Conservation (phyloP, 1,140 invertebrate genomes). For the Phortica variegata region DNA sequence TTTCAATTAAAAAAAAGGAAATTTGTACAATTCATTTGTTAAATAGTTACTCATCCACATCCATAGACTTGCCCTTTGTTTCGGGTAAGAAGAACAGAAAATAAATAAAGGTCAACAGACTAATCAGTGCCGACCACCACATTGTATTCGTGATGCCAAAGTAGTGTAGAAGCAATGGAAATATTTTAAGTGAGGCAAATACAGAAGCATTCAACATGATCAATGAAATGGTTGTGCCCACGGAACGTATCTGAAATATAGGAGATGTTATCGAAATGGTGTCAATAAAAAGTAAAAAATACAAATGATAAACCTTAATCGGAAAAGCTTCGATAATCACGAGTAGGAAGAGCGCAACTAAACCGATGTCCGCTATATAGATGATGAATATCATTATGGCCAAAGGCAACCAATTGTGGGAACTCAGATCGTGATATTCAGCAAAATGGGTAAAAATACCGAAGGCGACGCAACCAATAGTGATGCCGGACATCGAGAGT, state of each 20-base stretch:
- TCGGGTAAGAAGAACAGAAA: slow-evolving; percentile 60
- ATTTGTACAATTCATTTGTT: too few species aligned
- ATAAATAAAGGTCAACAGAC: slow-evolving; percentile 1
- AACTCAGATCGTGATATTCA: slow-evolving; percentile 17
- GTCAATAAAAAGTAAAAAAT: too few species aligned
- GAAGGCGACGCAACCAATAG: slow-evolving; percentile 38
- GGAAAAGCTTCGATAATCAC: too few species aligned
- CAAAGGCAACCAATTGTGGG: slow-evolving; percentile 44
- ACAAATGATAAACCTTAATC: too few species aligned
- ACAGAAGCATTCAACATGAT: not conserved
- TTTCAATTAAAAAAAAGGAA: too few species aligned
- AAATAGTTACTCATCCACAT: not conserved
- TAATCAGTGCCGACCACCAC: not conserved
- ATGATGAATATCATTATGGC: slow-evolving; percentile 35
- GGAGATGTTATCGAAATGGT: not conserved
- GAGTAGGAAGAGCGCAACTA: too few species aligned
- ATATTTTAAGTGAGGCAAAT: not conserved
- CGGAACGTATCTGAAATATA: slow-evolving; percentile 3
- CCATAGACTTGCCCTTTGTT: slow-evolving; percentile 63
- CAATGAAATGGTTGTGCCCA: not conserved
- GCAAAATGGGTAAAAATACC: slow-evolving; percentile 37
- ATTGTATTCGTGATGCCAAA: not conserved
- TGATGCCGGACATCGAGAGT: slow-evolving; percentile 42
- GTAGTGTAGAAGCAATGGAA: not conserved
- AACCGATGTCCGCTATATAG: slow-evolving; percentile 43